A percentile compares a stretch with the other conserved stretches of the same genome.
These are phyloP conservation scores for Globia sparganii DNA, from an alignment of 2,888 invertebrate genomes.

Conservation along the genomic window DNA sequence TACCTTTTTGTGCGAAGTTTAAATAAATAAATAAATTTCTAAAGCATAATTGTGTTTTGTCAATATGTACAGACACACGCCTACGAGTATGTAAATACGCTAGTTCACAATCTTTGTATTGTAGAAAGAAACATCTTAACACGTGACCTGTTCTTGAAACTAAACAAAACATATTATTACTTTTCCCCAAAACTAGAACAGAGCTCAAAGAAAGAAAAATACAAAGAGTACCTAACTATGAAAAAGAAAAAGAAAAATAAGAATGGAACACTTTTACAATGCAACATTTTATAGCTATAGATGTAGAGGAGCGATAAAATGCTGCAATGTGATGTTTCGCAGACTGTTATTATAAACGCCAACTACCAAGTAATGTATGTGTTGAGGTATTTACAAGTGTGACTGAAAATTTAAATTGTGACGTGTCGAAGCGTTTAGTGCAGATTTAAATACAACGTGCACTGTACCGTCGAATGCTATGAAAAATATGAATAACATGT, in stretches of 20 bases:
- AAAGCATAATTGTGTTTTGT: neutral
- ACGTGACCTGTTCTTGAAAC: neutral
- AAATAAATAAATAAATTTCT: too few species aligned
- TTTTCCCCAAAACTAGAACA: conserved; percentile 11
- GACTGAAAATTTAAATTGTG: conserved; percentile 45
- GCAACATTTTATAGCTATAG: conserved; percentile 36
- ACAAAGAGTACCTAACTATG: neutral
- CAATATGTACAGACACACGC: neutral
- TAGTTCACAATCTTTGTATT: neutral
- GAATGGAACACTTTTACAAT: conserved; percentile 28
- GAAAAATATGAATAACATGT: conserved; percentile 1
- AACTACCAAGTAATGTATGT: conserved; percentile 28
- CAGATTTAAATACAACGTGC: conserved; percentile 29
- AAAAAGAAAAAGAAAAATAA: neutral
- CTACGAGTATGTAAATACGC: neutral
- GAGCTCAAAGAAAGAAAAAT: neutral
- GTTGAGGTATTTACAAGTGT: conserved; percentile 58
- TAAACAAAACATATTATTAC: neutral
- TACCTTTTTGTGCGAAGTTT: too few species aligned
- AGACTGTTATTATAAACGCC: conserved; percentile 47
- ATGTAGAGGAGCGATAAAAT: conserved; percentile 19
- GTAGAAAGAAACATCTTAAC: neutral
- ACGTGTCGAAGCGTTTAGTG: conserved; percentile 36
- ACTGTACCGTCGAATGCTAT: conserved; percentile 8
- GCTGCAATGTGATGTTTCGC: conserved; percentile 26